Evolutionary conservation across 2,888 invertebrate species (phyloP), one percentile per base, ranked within the genome.

Genomic region (Xestoiulus laeticollis): DNA sequence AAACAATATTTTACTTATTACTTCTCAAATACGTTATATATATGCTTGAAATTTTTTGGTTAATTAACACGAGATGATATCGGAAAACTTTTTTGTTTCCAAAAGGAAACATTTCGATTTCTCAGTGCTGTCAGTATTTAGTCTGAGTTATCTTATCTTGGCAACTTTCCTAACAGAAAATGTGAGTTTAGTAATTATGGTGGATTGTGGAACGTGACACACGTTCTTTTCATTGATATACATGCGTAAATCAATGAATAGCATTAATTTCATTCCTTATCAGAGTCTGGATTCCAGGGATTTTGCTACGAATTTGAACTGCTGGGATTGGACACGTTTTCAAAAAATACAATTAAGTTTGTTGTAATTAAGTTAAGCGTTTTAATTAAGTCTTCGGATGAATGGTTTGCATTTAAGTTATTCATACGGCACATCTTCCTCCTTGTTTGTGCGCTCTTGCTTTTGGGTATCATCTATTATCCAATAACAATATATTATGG

Each of bases 331-430:
- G 68, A 26, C 22, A 38, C 33, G 19, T 22, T 3, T 68, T 38
- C 33, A 6, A 22, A 68, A 68, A 68, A 26, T 26, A 68, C 68
- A 68, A 68, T 68, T 68, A 68, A 68, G 68, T 68, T 68, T 22
- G 68, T 22, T 26, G 68, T 68, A 68, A 68, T 68, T 68, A 68
- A 68, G 68, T 68, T 68, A 68, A 68, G 68, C 68, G 68, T 68
- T 68, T 68, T 68, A 68, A 68, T 68, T 68, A 68, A 68, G 68
- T 68, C 68, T 68, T 68, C 22, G 68, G 68, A 68, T 68, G 68
- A 68, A 68, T 26, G 68, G 26, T 8, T 22, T 22, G 26, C 26
- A 26, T 6, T 22, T 26, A 68, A 68, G 26, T 68, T 68, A 68
- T 68, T 68, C 68, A 68, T 68, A 68, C 68, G 22, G 68, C 26